Evolutionary conservation across 2,888 invertebrate genomes (phyloP), one percentile per base, ranked within the genome.

Genomic region (Epistrophe grossulariae): DNA sequence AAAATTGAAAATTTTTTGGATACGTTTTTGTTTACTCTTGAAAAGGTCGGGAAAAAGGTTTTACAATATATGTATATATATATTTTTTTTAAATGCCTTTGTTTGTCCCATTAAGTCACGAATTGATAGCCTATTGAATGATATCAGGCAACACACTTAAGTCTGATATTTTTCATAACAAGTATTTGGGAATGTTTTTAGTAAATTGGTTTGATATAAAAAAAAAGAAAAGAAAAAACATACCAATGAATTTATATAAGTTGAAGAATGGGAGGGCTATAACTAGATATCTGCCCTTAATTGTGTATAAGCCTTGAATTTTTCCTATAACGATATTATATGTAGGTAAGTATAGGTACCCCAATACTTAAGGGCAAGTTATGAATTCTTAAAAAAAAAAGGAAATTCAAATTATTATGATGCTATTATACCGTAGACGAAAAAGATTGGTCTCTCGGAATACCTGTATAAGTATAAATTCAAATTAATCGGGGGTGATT

Each of bases 141-240:
- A 64, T 64, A 64, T 64, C 45, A 31, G 31, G 64, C 45, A 64
- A 9, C 45, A 45, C 64, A 64, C 31, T 64, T 45, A 45, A 45
- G 28, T n/a, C n/a, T n/a, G 64, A 64, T 64, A 64, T 64, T 64
- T 64, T 64, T 64, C 28, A 64, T 64, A 64, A 64, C 64, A 64
- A 64, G 45, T 11, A 45, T 64, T 64, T 17, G 4, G 31, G 31
- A 31, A 31, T 31, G 2, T 45, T 64, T 64, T 62, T 40, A 45
- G 45, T 31, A 24, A 64, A 59, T 59, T 72, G 28, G 40, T 43
- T 71, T 50, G 15, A 24, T 31, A 40, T 24, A 5, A 6, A 62
- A 7, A 24, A 6, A 48, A 10, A 19, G 1, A 15, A 52, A 13
- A 11, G 13, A 15, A 15, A 4, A 43, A 43, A 15, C 15, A n/a